phyloP scores from a whole-genome alignment of 2,797 vertebrate species.

The Florisuga fusca region DNA sequence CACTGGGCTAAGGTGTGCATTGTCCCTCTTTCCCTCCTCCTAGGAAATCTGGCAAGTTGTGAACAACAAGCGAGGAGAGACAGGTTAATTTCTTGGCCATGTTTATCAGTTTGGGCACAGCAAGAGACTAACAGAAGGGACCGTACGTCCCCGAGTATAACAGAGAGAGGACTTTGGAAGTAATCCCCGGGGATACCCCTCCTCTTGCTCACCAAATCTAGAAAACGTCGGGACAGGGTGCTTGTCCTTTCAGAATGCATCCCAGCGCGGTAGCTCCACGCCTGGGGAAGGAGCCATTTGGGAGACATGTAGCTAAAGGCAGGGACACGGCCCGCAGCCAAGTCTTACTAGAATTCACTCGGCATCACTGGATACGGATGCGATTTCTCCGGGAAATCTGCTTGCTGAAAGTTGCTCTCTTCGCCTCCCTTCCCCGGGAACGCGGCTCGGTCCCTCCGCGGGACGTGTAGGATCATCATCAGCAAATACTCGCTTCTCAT shows the following conservation, averaged over 20 bases:
- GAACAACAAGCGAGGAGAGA: accelerated
- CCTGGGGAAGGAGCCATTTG: accelerated
- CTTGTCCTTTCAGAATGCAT: accelerated
- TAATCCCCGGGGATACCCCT: accelerated
- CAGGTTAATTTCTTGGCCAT: background rate
- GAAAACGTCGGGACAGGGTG: background rate
- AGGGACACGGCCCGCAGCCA: background rate
- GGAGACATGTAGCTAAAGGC: background rate
- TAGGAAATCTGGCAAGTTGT: background rate
- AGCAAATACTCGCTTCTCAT: background rate
- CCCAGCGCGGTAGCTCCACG: accelerated
- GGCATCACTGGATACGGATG: background rate
- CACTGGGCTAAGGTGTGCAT: accelerated
- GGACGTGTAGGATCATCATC: background rate
- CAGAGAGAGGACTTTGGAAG: background rate
- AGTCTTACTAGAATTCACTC: background rate
- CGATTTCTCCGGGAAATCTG: background rate
- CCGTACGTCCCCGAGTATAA: accelerated
- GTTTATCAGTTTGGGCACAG: background rate
- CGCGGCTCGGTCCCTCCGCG: background rate
- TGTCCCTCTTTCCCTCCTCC: background rate
- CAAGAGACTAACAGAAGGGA: background rate
- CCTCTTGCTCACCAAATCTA: background rate
- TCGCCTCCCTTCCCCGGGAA: background rate
- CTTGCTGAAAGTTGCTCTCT: background rate